phyloP scores from a whole-genome alignment of 2,113 vertebrate genomes.

The Toxostoma redivivum region DNA sequence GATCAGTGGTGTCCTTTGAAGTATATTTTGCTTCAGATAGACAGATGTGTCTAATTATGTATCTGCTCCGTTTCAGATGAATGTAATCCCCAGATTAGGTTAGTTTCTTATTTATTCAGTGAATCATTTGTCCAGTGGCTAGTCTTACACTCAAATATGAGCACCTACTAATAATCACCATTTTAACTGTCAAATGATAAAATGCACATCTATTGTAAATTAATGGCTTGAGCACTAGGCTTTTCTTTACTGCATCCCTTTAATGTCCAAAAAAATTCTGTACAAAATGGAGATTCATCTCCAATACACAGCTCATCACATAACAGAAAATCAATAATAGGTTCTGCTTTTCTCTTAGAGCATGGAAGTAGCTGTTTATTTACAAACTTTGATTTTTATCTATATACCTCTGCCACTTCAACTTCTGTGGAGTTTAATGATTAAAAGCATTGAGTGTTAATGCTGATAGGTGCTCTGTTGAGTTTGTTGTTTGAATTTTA shows the following conservation, averaged over 20 bases:
- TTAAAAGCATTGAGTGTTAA: not conserved
- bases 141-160: not conserved
- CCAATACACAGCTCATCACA: not conserved
- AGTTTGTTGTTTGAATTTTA: not conserved
- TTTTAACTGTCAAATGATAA: not conserved
- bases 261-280: not conserved
- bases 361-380: not conserved
- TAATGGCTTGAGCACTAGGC: not conserved
- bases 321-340: not conserved
- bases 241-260: not conserved
- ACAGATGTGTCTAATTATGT: slow-evolving; percentile 1
- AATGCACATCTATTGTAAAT: not conserved
- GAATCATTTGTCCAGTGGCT: not conserved
- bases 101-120: not conserved
- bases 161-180: accelerated
- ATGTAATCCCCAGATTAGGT: not conserved
- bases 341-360: not conserved
- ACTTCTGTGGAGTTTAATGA: not conserved
- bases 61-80: not conserved
- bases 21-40: not conserved
- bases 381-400: not conserved
- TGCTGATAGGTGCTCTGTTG: not conserved
- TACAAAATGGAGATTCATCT: not conserved
- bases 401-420: not conserved
- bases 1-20: not conserved